Conservation (phyloP, 2,113 vertebrate species). For the Zosterops japonicus region DNA sequence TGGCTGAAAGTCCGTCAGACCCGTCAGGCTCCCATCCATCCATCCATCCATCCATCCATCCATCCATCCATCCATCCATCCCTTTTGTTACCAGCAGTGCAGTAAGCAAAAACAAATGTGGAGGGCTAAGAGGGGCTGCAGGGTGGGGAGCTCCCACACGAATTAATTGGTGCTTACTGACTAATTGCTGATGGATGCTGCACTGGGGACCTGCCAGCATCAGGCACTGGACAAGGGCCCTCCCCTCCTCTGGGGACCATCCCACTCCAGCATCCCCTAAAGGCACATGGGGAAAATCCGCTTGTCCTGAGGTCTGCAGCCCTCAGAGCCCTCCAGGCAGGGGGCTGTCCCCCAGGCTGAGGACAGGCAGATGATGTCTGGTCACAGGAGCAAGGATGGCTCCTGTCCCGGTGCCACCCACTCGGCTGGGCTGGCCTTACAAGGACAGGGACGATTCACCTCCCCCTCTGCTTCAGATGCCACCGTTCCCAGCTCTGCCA, state of each 20-base stretch:
- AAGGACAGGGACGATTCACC: background rate
- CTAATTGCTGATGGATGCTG: background rate
- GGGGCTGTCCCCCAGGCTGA: background rate
- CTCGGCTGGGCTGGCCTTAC: background rate
- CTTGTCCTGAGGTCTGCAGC: background rate
- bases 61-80: background rate
- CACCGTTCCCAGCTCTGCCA: background rate
- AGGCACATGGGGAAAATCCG: rapidly evolving
- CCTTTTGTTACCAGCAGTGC: background rate
- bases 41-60: background rate
- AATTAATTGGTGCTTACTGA: background rate
- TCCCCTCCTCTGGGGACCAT: background rate
- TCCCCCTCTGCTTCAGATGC: background rate
- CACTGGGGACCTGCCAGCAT: background rate
- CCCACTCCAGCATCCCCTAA: background rate
- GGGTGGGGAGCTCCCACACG: background rate
- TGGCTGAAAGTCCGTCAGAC: background rate
- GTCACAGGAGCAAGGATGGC: background rate
- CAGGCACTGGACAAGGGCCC: background rate
- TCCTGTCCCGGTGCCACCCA: background rate
- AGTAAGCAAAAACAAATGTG: background rate
- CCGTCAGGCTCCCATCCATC: background rate
- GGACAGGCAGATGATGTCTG: background rate
- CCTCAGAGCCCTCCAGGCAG: background rate
- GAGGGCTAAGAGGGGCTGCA: background rate